A percentile compares a stretch with the other conserved stretches of the same genome.
Evolutionary conservation across 2,888 invertebrate genomes (phyloP).

Genomic region (Drosophila fungiperda): DNA sequence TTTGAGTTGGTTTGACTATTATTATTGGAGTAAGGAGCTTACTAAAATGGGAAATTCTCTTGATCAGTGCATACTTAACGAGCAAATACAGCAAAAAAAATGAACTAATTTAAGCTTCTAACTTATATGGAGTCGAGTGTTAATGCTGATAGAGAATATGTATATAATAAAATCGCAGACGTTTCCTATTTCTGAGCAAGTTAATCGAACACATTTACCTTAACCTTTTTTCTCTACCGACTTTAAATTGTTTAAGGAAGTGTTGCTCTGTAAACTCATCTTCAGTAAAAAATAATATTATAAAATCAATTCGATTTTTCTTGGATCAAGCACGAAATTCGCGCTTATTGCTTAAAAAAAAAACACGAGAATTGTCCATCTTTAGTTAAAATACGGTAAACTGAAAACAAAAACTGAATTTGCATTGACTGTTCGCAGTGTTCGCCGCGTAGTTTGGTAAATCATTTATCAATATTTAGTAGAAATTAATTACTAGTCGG

Average conservation of each 20-base stretch:
- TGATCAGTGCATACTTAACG: neutral
- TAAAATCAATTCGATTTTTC: neutral
- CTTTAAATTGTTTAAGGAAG: neutral
- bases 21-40: neutral
- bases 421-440: constrained; percentile 51
- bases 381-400: constrained; percentile 1
- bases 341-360: neutral
- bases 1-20: neutral
- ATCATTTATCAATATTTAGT: constrained; percentile 73
- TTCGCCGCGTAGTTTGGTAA: constrained; percentile 31
- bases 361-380: constrained; percentile 5
- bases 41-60: neutral
- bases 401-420: constrained; percentile 40
- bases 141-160: neutral
- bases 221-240: rapidly evolving
- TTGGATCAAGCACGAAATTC: neutral
- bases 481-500: constrained; percentile 68
- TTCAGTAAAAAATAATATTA: neutral
- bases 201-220: too few relatives aligned
- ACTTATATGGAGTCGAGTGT: neutral
- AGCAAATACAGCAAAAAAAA: neutral
- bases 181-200: neutral
- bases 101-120: rapidly evolving
- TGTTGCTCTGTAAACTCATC: neutral
- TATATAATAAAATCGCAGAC: neutral